These are phyloP conservation scores for Pilophorus perplexus DNA, from an alignment of 2,888 invertebrate genomes.

Conservation along the genomic window DNA sequence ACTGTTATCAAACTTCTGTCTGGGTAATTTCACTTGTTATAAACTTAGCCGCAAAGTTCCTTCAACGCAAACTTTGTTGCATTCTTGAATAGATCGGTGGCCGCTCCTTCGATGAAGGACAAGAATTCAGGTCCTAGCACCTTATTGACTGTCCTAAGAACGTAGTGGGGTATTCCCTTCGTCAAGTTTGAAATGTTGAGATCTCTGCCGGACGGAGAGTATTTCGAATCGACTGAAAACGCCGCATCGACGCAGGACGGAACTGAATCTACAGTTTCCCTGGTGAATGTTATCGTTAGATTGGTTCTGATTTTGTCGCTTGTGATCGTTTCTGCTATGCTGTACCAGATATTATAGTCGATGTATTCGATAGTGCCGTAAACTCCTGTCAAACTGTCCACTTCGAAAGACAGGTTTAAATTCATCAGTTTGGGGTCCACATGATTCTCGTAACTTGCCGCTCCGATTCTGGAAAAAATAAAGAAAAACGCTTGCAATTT, in stretches of 20 bases:
- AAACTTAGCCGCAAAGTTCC: neutral
- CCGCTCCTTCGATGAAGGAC: neutral
- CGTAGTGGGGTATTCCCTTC: neutral
- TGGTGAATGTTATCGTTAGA: neutral
- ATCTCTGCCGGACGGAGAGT: neutral
- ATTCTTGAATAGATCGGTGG: too few relatives aligned
- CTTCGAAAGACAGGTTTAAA: neutral
- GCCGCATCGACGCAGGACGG: neutral
- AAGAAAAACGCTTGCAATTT: too few relatives aligned
- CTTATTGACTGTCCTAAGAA: neutral
- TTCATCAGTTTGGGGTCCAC: neutral
- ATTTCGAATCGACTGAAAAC: neutral
- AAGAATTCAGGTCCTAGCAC: constrained; percentile 4
- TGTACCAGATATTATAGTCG: constrained; percentile 2
- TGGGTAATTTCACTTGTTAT: too few relatives aligned
- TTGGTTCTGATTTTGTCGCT: neutral
- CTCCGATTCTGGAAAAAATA: constrained; percentile 2
- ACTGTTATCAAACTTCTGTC: too few relatives aligned
- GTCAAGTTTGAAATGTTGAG: neutral
- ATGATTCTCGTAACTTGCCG: neutral
- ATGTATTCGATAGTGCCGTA: constrained; percentile 14
- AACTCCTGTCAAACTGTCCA: constrained; percentile 1
- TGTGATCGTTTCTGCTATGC: neutral
- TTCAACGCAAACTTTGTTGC: neutral
- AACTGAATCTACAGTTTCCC: neutral